Evolutionary conservation across 2,113 vertebrate genomes (phyloP).

Genomic region (Macquaria ambigua): DNA sequence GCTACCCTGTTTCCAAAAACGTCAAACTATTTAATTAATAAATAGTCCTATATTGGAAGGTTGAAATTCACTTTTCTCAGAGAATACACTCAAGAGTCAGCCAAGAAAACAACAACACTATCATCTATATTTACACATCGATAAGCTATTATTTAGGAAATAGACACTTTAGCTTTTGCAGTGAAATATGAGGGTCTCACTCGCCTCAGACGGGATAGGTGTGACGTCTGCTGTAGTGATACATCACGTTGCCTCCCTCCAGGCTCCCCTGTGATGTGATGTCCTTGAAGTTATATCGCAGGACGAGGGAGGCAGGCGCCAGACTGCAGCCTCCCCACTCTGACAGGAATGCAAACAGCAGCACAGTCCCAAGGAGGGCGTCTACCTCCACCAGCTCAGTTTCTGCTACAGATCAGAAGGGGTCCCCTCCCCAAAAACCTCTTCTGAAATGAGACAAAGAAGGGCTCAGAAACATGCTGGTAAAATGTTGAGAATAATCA

Average conservation of each 20-base stretch:
- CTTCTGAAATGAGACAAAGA: neutral
- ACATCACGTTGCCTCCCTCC: slow-evolving; percentile 53
- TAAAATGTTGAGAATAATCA: neutral
- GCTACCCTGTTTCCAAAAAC: neutral
- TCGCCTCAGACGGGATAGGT: slow-evolving; percentile 30
- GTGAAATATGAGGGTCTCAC: slow-evolving; percentile 33
- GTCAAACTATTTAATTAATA: neutral
- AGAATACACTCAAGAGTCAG: neutral
- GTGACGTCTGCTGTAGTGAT: slow-evolving; percentile 51
- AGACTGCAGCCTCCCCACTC: slow-evolving; percentile 70
- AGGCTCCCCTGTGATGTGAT: slow-evolving; percentile 61
- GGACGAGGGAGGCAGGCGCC: slow-evolving; percentile 60
- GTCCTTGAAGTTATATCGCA: slow-evolving; percentile 69
- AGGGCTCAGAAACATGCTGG: neutral
- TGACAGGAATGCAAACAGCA: slow-evolving; percentile 70
- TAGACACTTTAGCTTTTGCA: neutral
- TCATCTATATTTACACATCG: neutral
- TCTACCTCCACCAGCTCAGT: neutral
- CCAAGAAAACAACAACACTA: neutral
- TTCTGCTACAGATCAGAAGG: slow-evolving; percentile 28
- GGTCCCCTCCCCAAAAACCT: slow-evolving; percentile 15
- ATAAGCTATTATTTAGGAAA: neutral
- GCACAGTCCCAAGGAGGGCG: slow-evolving; percentile 39
- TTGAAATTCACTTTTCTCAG: neutral
- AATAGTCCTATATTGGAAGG: neutral